Evolutionary conservation across 1,140 invertebrate genomes (phyloP).

Genomic region (Scaptomyza montana): DNA sequence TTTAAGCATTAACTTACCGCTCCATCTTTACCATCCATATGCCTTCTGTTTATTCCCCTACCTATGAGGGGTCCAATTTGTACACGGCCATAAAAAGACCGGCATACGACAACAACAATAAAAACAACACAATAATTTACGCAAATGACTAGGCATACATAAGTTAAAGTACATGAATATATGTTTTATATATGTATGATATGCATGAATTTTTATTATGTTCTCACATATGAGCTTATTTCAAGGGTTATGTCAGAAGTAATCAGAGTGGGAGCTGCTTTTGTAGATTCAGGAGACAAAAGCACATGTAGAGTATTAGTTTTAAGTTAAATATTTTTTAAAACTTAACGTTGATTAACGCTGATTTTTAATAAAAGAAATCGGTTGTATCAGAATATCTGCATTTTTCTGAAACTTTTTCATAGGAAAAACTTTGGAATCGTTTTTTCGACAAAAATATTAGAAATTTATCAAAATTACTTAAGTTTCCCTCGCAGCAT

Average conservation of each 20-base stretch:
- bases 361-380: too few species aligned
- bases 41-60: not conserved
- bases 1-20: slow-evolving; percentile 14
- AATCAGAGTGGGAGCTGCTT: too few species aligned
- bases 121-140: slow-evolving; percentile 62
- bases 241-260: not conserved
- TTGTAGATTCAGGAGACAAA: too few species aligned
- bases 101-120: slow-evolving; percentile 39
- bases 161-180: slow-evolving; percentile 41
- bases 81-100: slow-evolving; percentile 71
- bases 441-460: too few species aligned
- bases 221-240: not conserved
- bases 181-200: not conserved
- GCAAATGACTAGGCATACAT: slow-evolving; percentile 68
- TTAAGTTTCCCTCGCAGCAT: slow-evolving; percentile 58
- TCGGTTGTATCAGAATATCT: too few species aligned
- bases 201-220: too few species aligned
- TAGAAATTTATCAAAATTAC: not conserved
- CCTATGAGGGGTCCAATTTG: slow-evolving; percentile 41
- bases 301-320: too few species aligned
- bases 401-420: too few species aligned
- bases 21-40: not conserved
- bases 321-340: too few species aligned
- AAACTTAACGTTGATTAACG: too few species aligned
- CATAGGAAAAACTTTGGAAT: too few species aligned